These are phyloP conservation scores for Cottus gobio DNA, from an alignment of 2,113 vertebrate genomes.

Conservation along the genomic window DNA sequence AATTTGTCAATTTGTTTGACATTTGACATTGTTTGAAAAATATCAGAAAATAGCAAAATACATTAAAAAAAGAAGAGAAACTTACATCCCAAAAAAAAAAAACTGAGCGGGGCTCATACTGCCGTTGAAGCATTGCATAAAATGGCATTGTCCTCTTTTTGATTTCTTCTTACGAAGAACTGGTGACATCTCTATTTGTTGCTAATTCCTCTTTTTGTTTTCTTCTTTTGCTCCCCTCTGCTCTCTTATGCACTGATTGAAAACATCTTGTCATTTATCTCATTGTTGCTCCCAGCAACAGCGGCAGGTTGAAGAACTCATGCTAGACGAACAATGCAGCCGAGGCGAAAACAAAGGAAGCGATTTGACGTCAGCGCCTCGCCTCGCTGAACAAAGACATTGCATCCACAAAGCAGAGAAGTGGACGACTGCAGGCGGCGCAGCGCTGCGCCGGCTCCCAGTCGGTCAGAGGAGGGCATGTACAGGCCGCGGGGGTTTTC, in stretches of 20 bases:
- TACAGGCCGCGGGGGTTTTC: not conserved
- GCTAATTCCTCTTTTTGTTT: conserved; percentile 17
- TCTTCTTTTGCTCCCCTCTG: conserved; percentile 10
- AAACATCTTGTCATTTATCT: conserved; percentile 62
- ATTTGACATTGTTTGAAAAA: no score
- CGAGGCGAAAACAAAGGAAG: conserved; percentile 73
- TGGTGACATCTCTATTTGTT: conserved; percentile 46
- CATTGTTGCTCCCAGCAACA: conserved; percentile 74
- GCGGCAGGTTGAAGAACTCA: conserved; percentile 63
- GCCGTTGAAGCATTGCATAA: not conserved
- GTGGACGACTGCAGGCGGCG: conserved; percentile 58
- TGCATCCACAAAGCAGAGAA: conserved; percentile 57
- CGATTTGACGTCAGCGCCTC: conserved; percentile 72
- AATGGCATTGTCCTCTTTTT: not conserved
- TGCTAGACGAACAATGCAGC: conserved; percentile 65
- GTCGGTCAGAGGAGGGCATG: conserved; percentile 12
- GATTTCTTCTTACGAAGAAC: conserved; percentile 21
- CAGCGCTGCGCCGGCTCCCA: conserved; percentile 32
- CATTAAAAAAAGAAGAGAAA: no score
- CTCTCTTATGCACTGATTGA: conserved; percentile 49
- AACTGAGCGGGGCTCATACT: not conserved
- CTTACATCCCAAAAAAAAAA: no score
- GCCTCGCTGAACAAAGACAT: conserved; percentile 73
- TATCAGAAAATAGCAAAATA: not conserved
- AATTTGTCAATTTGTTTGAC: not conserved